Percentiles rank a stretch among this genome's conserved stretches.
phyloP scores from a whole-genome alignment of 2,888 invertebrate species.

The Hedychridium roseum region DNA sequence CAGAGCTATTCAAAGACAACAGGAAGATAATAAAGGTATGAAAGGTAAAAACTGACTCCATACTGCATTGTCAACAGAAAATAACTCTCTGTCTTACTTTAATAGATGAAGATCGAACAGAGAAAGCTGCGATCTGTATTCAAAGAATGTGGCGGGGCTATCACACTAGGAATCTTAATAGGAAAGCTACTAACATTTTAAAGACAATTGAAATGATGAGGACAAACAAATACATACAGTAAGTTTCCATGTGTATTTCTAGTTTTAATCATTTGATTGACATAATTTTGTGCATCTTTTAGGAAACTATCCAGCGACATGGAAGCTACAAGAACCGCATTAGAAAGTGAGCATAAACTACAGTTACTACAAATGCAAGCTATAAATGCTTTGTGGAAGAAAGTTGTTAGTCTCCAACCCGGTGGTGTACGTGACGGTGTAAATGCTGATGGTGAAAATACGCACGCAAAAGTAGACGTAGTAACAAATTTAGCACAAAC shows the following conservation, averaged over 20 bases:
- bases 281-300: constrained; percentile 8
- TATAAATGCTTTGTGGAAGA: constrained; percentile 89
- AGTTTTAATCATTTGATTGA: not conserved
- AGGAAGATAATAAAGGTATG: constrained; percentile 55
- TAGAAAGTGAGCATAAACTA: constrained; percentile 85
- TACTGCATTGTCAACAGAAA: too few relatives aligned
- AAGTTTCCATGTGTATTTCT: constrained; percentile 56
- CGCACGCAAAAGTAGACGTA: constrained; percentile 68
- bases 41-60: not conserved
- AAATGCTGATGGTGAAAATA: constrained; percentile 46
- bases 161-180: constrained; percentile 77
- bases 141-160: constrained; percentile 90
- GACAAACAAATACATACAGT: constrained; percentile 86
- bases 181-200: constrained; percentile 70
- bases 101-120: constrained; percentile 52
- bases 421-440: constrained; percentile 46
- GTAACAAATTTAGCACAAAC: constrained; percentile 80
- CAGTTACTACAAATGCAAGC: constrained; percentile 91
- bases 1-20: constrained; percentile 68
- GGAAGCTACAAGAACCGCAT: constrained; percentile 83
- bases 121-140: constrained; percentile 77
- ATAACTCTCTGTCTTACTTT: not conserved
- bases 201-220: constrained; percentile 79
- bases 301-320: constrained; percentile 85
- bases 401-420: constrained; percentile 76